These are phyloP conservation scores for Vidua chalybeata DNA, from an alignment of 2,113 vertebrate genomes.

Conservation along the genomic window DNA sequence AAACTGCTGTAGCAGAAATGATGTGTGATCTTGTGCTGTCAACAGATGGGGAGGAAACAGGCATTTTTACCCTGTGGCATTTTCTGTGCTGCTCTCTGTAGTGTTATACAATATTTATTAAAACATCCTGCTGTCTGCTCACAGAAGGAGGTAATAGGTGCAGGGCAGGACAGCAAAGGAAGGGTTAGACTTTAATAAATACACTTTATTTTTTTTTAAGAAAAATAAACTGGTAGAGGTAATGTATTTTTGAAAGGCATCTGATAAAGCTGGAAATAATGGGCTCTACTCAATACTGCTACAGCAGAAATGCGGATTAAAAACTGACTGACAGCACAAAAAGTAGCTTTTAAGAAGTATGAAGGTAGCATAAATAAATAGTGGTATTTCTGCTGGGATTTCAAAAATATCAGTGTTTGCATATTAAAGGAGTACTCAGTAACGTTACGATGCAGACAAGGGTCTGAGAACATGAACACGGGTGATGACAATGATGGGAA, in stretches of 20 bases:
- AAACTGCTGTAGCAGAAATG: background rate
- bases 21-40: background rate
- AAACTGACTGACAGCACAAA: background rate
- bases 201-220: background rate
- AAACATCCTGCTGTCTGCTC: background rate
- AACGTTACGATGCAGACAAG: background rate
- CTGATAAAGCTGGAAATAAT: background rate
- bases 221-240: background rate
- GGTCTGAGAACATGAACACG: background rate
- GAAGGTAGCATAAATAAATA: background rate
- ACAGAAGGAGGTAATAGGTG: background rate
- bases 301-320: background rate
- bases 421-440: background rate
- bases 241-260: background rate
- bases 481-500: background rate
- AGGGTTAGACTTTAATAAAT: background rate
- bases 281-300: background rate
- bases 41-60: background rate
- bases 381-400: background rate
- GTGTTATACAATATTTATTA: background rate
- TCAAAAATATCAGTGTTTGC: background rate
- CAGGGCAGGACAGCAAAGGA: background rate
- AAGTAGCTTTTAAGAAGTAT: background rate
- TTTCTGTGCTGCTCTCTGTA: background rate
- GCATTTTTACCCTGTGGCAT: background rate